Percentiles rank a stretch among this genome's conserved stretches.
Evolutionary conservation across 2,888 invertebrate species (phyloP).

Genomic region (Strigamia transsilvanica): DNA sequence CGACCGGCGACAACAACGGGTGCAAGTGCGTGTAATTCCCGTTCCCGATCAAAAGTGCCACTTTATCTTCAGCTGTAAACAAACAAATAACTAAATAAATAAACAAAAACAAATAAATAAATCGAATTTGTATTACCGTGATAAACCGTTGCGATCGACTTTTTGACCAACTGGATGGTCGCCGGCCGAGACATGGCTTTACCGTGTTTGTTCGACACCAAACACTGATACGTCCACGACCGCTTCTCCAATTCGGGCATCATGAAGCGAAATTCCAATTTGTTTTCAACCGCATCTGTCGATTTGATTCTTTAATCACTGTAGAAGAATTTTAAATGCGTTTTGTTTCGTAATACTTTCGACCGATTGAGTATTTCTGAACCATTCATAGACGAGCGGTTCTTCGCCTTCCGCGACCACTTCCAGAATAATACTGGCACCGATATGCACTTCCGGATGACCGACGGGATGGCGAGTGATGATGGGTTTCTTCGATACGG

Average conservation of each 20-base stretch:
- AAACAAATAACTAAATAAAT: background rate
- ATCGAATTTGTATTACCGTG: background rate
- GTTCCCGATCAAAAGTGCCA: conserved; percentile 36
- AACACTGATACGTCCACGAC: background rate
- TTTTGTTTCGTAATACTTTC: background rate
- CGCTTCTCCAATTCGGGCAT: background rate
- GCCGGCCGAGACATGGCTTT: background rate
- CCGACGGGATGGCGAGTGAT: background rate
- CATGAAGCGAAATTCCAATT: background rate
- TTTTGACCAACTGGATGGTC: background rate
- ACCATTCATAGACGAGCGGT: background rate
- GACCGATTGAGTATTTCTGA: background rate
- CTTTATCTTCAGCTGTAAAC: conserved; percentile 46
- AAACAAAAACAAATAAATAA: background rate
- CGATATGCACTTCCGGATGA: background rate
- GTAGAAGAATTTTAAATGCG: too few relatives aligned
- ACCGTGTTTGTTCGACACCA: background rate
- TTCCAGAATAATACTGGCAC: background rate
- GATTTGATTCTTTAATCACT: background rate
- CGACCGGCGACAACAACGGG: background rate
- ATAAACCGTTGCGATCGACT: background rate
- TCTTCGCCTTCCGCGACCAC: background rate
- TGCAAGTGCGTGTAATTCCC: background rate
- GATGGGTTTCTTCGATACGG: background rate
- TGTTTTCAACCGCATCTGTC: background rate